These are phyloP conservation scores for Hypena proboscidalis DNA, from an alignment of 2,888 invertebrate species.

Conservation along the genomic window DNA sequence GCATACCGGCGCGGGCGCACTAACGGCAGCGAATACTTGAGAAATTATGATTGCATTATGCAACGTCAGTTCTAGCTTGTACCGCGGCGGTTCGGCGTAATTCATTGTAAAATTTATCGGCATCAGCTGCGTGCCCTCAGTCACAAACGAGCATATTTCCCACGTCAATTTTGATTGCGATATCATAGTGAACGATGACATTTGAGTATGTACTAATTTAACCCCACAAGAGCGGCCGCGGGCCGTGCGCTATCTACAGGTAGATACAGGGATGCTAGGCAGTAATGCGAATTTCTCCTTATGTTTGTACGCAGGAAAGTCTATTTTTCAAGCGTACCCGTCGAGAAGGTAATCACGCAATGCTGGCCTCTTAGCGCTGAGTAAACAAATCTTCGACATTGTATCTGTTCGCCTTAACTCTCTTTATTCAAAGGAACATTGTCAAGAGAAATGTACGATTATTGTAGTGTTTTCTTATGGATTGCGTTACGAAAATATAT, in stretches of 20 bases:
- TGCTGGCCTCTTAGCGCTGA: constrained; percentile 70
- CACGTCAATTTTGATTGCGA: constrained; percentile 83
- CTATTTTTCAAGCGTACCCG: constrained; percentile 59
- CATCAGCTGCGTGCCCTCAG: constrained; percentile 63
- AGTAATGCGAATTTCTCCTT: constrained; percentile 56
- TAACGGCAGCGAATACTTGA: constrained; percentile 41
- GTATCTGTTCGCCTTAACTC: constrained; percentile 81
- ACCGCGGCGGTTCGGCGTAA: constrained; percentile 65
- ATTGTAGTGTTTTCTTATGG: constrained; percentile 80
- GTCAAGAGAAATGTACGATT: constrained; percentile 84
- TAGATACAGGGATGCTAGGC: constrained; percentile 58
- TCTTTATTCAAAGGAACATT: constrained; percentile 83
- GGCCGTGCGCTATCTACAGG: constrained; percentile 62
- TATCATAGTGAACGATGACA: constrained; percentile 81
- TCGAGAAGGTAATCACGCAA: constrained; percentile 69
- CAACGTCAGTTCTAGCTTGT: constrained; percentile 60
- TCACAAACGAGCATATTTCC: constrained; percentile 83
- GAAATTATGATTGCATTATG: constrained; percentile 75
- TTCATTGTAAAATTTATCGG: constrained; percentile 80
- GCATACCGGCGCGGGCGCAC: constrained; percentile 29
- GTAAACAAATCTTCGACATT: constrained; percentile 83
- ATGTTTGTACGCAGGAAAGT: constrained; percentile 61
- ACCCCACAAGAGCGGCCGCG: constrained; percentile 60
- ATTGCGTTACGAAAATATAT: constrained; percentile 81
- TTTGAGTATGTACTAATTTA: constrained; percentile 79